phyloP scores from a whole-genome alignment of 2,797 vertebrate genomes.

The Poecile montanus region DNA sequence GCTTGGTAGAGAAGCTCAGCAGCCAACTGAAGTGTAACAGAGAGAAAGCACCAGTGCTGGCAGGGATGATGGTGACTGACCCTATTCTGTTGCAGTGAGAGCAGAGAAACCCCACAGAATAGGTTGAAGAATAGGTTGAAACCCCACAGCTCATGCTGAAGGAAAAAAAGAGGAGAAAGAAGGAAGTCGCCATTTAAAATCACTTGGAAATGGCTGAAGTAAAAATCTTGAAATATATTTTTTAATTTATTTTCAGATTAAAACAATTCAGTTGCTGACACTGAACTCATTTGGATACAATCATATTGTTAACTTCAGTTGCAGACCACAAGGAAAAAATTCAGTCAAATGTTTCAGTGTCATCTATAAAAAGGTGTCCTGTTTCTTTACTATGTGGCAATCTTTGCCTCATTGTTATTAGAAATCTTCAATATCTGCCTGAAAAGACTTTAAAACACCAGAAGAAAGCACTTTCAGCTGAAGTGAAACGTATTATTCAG shows the following conservation, averaged over 20 bases:
- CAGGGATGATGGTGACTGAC: neutral
- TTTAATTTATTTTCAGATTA: neutral
- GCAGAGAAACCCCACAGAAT: neutral
- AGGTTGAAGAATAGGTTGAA: neutral
- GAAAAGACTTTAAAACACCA: neutral
- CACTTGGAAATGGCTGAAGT: neutral
- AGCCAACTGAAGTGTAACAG: neutral
- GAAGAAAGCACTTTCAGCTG: neutral
- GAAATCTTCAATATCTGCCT: neutral
- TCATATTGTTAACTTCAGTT: neutral
- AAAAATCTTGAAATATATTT: neutral
- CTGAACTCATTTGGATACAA: neutral
- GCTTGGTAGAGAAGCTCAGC: neutral
- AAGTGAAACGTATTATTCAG: neutral
- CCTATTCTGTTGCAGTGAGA: neutral
- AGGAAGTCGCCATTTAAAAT: neutral
- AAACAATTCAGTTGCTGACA: neutral
- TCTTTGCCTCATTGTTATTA: neutral
- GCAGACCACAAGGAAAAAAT: neutral
- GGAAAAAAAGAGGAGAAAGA: neutral
- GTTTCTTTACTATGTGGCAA: neutral
- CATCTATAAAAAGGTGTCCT: neutral
- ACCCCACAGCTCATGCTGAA: neutral
- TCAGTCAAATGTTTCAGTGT: neutral
- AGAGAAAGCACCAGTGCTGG: neutral